Evolutionary conservation across 2,888 invertebrate species (phyloP).

Genomic region (Lutraria lutraria): DNA sequence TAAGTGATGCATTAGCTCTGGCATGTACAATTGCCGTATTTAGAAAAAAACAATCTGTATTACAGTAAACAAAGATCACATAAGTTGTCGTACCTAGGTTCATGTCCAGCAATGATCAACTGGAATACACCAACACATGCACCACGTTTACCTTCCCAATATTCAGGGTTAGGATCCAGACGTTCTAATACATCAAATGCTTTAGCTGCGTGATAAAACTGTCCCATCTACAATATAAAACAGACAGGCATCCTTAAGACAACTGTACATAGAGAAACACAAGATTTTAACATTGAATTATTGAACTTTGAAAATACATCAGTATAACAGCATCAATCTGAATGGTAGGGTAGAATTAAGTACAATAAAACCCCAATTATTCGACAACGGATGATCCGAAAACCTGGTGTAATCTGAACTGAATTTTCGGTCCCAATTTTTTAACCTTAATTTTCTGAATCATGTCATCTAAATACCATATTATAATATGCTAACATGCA

Average conservation of each 20-base stretch:
- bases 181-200: conserved; percentile 98
- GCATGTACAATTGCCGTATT: too few species aligned
- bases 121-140: conserved; percentile 98
- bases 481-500: too few species aligned
- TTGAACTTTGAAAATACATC: not conserved
- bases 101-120: conserved; percentile 92
- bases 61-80: not conserved
- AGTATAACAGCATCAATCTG: too few species aligned
- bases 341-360: too few species aligned
- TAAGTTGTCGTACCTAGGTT: conserved; percentile 88
- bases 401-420: too few species aligned
- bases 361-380: too few species aligned
- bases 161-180: conserved; percentile 97
- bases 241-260: not conserved
- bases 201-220: conserved; percentile 98
- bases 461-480: too few species aligned
- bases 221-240: conserved; percentile 91
- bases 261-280: not conserved
- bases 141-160: conserved; percentile 99
- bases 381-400: too few species aligned
- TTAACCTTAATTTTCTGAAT: too few species aligned
- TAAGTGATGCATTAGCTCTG: too few species aligned
- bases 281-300: not conserved
- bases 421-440: too few species aligned
- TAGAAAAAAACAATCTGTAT: too few species aligned